Evolutionary conservation across 2,113 vertebrate genomes (phyloP), one percentile per base, ranked within the genome.

Genomic region (Emberiza fucata): DNA sequence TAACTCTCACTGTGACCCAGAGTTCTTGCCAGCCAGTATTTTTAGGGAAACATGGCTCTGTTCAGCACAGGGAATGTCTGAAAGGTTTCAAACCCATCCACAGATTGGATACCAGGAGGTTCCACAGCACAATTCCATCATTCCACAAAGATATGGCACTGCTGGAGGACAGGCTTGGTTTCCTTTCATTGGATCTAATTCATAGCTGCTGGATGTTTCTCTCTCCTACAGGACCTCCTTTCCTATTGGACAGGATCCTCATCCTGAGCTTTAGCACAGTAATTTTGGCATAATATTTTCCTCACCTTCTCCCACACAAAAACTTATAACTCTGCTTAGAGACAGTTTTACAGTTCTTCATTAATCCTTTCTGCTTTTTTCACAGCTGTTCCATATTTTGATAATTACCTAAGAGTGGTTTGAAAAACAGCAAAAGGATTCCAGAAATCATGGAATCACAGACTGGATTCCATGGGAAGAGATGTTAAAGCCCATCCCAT

Each of bases 81-180:
- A n/a, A 42, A 35, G 37, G n/a, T 56, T 71, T 63, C 70, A 48
- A 4, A 81, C 22, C 35, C 37, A 25, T 19, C 2, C 31, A 11
- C 8, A 57, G 56, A 37, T 48, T 13, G 14, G 40, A n/a, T 3
- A n/a, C 1, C 29, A 51, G 1, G 0, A 29, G 18, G 19, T 60
- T 65, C 28, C 60, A 28, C 6, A 35, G 17, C 27, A 72, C 20
- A 18, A 15, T 56, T 68, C 27, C 53, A 27, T 5, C 27, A 31
- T 7, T 60, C 12, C 71, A 61, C 44, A 64, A 50, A 76, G 51
- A 60, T 25, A 3, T 1, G 6, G 37, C 71, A 9, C 19, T 65
- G 68, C 19, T 63, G 40, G 14, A 80, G 14, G 31, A 51, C 56
- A 73, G 14, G 9, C 42, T 6, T 37, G 48, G 14, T 65, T 71